A percentile compares a stretch with the other conserved stretches of the same genome.
phyloP scores from a whole-genome alignment of 2,797 vertebrate species.

The Spheniscus humboldti region DNA sequence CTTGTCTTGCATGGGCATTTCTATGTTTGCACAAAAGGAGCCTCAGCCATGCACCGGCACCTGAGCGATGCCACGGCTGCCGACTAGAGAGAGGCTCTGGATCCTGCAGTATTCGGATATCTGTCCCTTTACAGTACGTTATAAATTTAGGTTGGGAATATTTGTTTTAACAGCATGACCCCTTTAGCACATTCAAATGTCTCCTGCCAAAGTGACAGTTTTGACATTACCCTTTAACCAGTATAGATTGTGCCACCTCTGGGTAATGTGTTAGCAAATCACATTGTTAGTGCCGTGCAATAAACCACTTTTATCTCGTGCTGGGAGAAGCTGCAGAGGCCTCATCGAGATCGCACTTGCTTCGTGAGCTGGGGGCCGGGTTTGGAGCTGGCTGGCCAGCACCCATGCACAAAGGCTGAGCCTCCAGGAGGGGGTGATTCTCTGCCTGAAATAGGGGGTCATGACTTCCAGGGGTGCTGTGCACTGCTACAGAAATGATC shows the following conservation, averaged over 20 bases:
- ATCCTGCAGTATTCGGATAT: neutral
- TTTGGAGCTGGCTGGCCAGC: neutral
- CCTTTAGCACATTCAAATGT: neutral
- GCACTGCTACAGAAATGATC: neutral
- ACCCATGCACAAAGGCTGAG: neutral
- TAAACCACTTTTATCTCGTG: neutral
- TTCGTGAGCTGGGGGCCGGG: accelerated
- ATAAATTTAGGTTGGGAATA: neutral
- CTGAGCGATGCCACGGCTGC: accelerated
- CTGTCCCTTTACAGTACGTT: neutral
- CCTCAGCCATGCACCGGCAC: accelerated
- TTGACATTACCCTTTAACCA: constrained; percentile 25
- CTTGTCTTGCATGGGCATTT: neutral
- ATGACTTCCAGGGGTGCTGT: neutral
- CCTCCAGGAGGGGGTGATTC: neutral
- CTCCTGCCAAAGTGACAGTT: constrained; percentile 32
- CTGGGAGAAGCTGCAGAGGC: neutral
- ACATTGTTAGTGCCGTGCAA: neutral
- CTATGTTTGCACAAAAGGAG: neutral
- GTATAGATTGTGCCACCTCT: constrained; percentile 13
- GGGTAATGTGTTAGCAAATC: constrained; percentile 20
- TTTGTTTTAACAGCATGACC: neutral
- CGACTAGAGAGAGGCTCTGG: accelerated
- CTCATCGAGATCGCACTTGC: accelerated
- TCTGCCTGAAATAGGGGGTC: neutral